These are phyloP conservation scores for Meiosimyza platycephala DNA, from an alignment of 2,888 invertebrate genomes.

Conservation along the genomic window DNA sequence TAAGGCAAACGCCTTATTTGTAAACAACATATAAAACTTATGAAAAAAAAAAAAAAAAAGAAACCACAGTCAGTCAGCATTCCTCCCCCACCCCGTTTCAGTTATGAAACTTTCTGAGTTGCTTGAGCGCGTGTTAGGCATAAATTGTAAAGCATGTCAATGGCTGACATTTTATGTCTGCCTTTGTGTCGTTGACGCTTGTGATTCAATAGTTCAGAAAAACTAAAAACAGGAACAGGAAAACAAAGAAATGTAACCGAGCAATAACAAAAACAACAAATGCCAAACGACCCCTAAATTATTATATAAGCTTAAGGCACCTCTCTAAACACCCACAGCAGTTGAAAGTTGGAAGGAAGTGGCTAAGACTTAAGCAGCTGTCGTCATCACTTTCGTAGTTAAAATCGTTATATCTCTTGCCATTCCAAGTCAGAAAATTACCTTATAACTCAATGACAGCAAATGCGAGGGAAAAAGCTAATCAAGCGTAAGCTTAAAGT, in stretches of 20 bases:
- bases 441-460: neutral
- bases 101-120: no score
- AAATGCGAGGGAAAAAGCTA: neutral
- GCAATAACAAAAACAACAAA: neutral
- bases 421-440: neutral
- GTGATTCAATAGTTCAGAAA: neutral
- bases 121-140: conserved; percentile 28
- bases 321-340: neutral
- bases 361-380: neutral
- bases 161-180: conserved; percentile 30
- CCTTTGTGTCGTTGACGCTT: neutral
- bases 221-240: neutral
- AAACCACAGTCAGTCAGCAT: neutral
- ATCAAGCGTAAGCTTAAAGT: neutral
- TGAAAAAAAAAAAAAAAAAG: neutral
- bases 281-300: conserved; percentile 8
- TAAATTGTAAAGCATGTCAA: conserved; percentile 39
- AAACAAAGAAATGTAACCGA: conserved; percentile 3
- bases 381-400: neutral
- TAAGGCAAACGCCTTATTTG: neutral
- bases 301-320: conserved; percentile 7
- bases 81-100: neutral
- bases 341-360: neutral
- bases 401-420: neutral
- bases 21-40: neutral